Evolutionary conservation across 2,888 invertebrate species (phyloP).

Genomic region (Brenthis daphne): DNA sequence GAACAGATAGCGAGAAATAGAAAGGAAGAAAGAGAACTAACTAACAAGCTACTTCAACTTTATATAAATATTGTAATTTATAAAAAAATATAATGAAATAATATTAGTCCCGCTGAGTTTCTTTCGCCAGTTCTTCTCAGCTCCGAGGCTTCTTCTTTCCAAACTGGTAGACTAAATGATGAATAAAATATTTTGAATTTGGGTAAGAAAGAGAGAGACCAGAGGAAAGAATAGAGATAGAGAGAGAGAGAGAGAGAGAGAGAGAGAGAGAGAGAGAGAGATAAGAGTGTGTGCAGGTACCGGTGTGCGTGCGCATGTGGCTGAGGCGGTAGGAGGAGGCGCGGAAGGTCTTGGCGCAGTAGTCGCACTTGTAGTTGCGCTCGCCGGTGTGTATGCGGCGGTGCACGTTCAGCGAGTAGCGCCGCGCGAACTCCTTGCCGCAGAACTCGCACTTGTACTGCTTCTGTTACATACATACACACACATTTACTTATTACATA

Average conservation of each 20-base stretch:
- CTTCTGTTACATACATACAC: slow-evolving; percentile 74
- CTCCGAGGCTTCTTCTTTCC: too few species aligned
- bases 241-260: neutral
- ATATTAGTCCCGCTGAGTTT: too few species aligned
- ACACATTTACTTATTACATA: neutral
- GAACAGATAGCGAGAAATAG: neutral
- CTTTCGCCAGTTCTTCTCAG: too few species aligned
- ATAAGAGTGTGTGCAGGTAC: slow-evolving; percentile 54
- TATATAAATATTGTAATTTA: too few species aligned
- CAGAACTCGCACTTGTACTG: slow-evolving; percentile 94
- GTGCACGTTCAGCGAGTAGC: slow-evolving; percentile 93
- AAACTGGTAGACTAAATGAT: too few species aligned
- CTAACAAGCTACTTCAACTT: too few species aligned
- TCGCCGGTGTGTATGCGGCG: slow-evolving; percentile 93
- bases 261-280: neutral
- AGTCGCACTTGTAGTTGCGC: slow-evolving; percentile 92
- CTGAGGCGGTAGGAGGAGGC: slow-evolving; percentile 93
- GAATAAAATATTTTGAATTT: too few species aligned
- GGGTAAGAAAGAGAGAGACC: neutral
- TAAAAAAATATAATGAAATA: too few species aligned
- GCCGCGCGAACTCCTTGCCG: slow-evolving; percentile 93
- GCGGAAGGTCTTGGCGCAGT: slow-evolving; percentile 91
- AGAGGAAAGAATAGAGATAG: neutral
- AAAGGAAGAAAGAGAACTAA: too few species aligned
- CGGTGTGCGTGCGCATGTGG: slow-evolving; percentile 93